A percentile compares a stretch with the other conserved stretches of the same genome.
These are phyloP conservation scores for Synanthedon tipuliformis DNA, from an alignment of 2,888 invertebrate genomes.

Conservation along the genomic window DNA sequence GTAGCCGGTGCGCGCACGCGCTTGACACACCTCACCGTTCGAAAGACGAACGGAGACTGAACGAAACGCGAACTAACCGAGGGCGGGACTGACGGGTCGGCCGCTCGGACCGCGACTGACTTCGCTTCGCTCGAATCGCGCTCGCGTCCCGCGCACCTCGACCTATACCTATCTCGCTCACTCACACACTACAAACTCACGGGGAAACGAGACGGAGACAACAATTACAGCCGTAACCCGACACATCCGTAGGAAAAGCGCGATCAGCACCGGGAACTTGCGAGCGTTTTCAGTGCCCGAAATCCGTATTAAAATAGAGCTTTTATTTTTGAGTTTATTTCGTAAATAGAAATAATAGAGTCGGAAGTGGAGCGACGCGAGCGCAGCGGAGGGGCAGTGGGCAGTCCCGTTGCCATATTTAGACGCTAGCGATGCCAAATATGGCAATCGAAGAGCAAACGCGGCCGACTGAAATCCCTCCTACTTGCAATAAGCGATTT, in stretches of 20 bases:
- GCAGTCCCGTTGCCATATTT: slow-evolving; percentile 84
- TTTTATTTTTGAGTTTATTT: slow-evolving; percentile 68
- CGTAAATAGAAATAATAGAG: slow-evolving; percentile 71
- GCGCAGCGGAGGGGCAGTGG: slow-evolving; percentile 69
- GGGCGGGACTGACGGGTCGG: slow-evolving; percentile 69
- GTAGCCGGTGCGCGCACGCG: slow-evolving; percentile 68
- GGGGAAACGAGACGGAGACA: slow-evolving; percentile 39
- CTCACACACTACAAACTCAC: slow-evolving; percentile 19
- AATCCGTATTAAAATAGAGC: slow-evolving; percentile 67
- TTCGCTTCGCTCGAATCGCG: slow-evolving; percentile 53
- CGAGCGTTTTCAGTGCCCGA: slow-evolving; percentile 61
- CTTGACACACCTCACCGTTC: slow-evolving; percentile 63
- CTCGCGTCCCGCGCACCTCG: slow-evolving; percentile 48
- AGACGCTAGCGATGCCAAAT: slow-evolving; percentile 84
- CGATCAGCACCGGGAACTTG: slow-evolving; percentile 50
- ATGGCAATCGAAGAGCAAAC: slow-evolving; percentile 83
- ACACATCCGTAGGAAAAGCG: slow-evolving; percentile 64
- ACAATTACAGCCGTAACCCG: slow-evolving; percentile 53
- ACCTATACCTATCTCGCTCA: slow-evolving; percentile 49
- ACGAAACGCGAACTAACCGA: slow-evolving; percentile 64
- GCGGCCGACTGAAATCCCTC: slow-evolving; percentile 85
- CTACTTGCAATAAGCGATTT: slow-evolving; percentile 69
- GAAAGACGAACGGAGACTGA: slow-evolving; percentile 67
- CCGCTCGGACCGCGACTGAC: slow-evolving; percentile 72
- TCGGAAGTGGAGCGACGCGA: slow-evolving; percentile 58